Percentiles rank a stretch among this genome's conserved stretches.
These are phyloP conservation scores for Chrysemys picta DNA, from an alignment of 2,113 vertebrate species.

Conservation along the genomic window DNA sequence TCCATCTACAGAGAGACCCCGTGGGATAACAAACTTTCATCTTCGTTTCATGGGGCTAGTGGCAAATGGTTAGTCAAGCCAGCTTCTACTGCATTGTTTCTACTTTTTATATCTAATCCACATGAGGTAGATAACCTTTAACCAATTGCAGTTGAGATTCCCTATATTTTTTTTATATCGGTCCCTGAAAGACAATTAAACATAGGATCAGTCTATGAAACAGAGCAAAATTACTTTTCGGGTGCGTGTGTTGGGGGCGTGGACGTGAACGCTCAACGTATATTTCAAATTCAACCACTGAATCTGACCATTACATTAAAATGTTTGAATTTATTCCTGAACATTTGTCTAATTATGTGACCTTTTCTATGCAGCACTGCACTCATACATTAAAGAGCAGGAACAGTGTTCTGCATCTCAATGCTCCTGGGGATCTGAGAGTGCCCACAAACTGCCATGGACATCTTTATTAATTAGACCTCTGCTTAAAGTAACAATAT, in stretches of 20 bases:
- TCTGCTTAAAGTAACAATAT: background rate
- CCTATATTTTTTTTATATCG: background rate
- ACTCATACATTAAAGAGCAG: background rate
- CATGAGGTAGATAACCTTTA: background rate
- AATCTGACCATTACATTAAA: background rate
- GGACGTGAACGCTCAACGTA: background rate
- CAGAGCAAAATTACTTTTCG: background rate
- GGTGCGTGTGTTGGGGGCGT: background rate
- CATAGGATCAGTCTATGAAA: background rate
- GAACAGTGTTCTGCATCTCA: background rate
- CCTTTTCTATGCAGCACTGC: background rate
- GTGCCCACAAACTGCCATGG: background rate
- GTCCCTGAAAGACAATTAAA: background rate
- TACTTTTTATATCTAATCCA: background rate
- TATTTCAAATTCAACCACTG: background rate
- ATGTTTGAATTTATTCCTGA: background rate
- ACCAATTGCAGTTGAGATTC: background rate
- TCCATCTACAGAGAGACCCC: background rate
- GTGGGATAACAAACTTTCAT: background rate
- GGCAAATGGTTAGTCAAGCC: background rate
- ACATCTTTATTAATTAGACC: slow-evolving; percentile 9
- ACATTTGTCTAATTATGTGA: background rate
- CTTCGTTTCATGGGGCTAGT: background rate
- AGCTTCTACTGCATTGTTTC: background rate
- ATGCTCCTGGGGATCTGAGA: background rate